Conservation (phyloP, 2,113 vertebrate genomes). For the Petrocephalus microphthalmus region DNA sequence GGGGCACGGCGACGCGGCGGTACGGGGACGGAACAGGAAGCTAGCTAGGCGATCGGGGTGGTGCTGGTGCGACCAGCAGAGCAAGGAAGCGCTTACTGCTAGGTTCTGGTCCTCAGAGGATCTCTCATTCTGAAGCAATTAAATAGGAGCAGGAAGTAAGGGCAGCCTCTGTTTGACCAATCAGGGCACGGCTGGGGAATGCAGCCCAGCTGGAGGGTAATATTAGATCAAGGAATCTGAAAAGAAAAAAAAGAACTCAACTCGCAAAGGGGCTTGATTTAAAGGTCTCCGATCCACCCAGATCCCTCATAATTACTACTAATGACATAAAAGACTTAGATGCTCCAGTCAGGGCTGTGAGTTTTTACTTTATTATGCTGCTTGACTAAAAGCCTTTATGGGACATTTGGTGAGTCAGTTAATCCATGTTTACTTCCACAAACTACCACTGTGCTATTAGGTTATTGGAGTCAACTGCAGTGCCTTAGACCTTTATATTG, state of each 20-base stretch:
- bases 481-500: background rate
- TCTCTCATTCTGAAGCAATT: background rate
- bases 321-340: background rate
- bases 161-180: background rate
- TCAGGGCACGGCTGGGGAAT: background rate
- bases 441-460: background rate
- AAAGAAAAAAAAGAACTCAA: background rate
- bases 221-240: background rate
- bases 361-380: background rate
- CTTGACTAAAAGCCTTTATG: background rate
- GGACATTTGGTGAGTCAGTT: background rate
- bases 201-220: background rate
- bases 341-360: background rate
- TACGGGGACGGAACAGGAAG: background rate
- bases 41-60: background rate
- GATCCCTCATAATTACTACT: slow-evolving; percentile 10
- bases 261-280: background rate
- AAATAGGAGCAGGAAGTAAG: background rate
- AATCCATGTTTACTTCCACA: background rate
- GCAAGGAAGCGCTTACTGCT: background rate
- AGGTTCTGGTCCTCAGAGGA: background rate
- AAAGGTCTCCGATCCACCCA: background rate
- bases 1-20: background rate
- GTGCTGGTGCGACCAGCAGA: background rate
- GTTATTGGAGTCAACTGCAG: background rate